A percentile compares a stretch with the other conserved stretches of the same genome.
These are phyloP conservation scores for Silurus meridionalis DNA, from an alignment of 2,113 vertebrate genomes.

Conservation along the genomic window DNA sequence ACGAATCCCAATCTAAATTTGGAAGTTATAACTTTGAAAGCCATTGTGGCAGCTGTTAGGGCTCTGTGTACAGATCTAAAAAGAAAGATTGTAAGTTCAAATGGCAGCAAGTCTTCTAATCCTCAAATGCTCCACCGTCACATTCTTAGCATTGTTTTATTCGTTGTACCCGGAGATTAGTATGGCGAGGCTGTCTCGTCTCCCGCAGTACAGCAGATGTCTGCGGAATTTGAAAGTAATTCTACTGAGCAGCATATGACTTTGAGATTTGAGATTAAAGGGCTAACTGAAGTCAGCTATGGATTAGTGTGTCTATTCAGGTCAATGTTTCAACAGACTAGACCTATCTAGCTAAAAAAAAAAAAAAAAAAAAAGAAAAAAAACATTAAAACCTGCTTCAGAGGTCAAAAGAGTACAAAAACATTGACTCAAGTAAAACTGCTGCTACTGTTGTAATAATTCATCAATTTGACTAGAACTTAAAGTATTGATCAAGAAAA, in stretches of 20 bases:
- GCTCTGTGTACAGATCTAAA: background rate
- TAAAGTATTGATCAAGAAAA: background rate
- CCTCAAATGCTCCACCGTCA: background rate
- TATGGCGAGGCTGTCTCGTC: background rate
- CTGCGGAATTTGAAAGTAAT: constrained; percentile 11
- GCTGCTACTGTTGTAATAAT: background rate
- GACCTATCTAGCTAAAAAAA: background rate
- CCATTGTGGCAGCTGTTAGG: background rate
- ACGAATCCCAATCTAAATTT: background rate
- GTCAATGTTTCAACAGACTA: background rate
- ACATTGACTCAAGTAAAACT: background rate
- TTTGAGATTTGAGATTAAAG: constrained; percentile 21
- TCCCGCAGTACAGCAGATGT: background rate
- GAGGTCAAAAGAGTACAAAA: background rate
- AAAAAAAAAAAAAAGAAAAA: background rate
- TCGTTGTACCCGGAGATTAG: background rate
- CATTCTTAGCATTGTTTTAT: background rate
- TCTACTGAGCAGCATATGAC: constrained; percentile 13
- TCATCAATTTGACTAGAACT: background rate
- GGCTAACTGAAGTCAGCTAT: background rate
- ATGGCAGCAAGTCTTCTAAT: background rate
- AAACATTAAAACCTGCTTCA: background rate
- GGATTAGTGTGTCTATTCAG: background rate
- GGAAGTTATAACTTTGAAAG: background rate
- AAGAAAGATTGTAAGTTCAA: background rate